A percentile compares a stretch with the other conserved stretches of the same genome.
phyloP scores from a whole-genome alignment of 2,797 vertebrate species.

The Atherinosoma microstoma region DNA sequence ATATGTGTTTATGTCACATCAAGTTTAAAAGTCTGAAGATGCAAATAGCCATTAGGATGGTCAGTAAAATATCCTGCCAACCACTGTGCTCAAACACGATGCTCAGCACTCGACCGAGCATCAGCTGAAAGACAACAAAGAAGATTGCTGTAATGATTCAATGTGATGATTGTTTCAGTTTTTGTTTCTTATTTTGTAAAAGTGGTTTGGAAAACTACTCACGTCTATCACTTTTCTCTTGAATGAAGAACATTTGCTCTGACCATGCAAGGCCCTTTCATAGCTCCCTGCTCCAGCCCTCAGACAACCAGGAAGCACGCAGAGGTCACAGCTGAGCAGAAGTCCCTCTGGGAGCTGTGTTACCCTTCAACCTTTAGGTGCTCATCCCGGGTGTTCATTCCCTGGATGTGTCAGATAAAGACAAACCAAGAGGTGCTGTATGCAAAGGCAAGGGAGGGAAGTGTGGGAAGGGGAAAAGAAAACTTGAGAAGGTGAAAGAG shows the following conservation, averaged over 20 bases:
- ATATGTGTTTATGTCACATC: background rate
- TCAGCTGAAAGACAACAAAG: background rate
- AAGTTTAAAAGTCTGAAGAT: background rate
- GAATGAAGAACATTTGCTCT: conserved; percentile 18
- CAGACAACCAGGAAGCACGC: conserved; percentile 45
- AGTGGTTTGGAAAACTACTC: background rate
- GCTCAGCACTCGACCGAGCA: background rate
- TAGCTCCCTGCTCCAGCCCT: conserved; percentile 5
- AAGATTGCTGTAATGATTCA: background rate
- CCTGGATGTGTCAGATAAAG: conserved; percentile 69
- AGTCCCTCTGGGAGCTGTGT: conserved; percentile 62
- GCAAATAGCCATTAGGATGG: background rate
- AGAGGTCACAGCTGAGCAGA: conserved; percentile 66
- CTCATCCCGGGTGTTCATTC: conserved; percentile 70
- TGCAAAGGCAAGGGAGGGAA: conserved; percentile 62
- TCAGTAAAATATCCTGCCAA: no score
- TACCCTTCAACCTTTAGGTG: conserved; percentile 73
- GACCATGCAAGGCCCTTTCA: conserved; percentile 21
- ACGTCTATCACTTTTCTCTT: conserved; percentile 23
- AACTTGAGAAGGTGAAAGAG: conserved; percentile 77
- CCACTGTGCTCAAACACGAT: background rate
- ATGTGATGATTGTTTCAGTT: background rate
- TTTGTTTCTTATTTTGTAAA: background rate
- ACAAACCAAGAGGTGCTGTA: conserved; percentile 55
- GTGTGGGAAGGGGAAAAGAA: conserved; percentile 40